Evolutionary conservation across 2,888 invertebrate species (phyloP).

Genomic region (Rotaria sp.): DNA sequence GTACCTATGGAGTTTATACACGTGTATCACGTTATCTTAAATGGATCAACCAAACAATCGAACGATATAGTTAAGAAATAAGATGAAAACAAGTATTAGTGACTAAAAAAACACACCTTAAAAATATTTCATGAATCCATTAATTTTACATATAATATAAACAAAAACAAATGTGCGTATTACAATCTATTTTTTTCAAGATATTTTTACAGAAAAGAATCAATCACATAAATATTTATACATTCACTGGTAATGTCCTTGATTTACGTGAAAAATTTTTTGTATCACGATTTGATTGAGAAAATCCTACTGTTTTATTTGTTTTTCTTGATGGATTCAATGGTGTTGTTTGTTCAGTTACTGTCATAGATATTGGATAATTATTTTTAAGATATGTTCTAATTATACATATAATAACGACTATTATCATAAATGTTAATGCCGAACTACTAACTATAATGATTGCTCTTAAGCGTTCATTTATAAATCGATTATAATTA

Average conservation of each 20-base stretch:
- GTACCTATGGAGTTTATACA: constrained; percentile 12
- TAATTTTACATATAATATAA: no score
- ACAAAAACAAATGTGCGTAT: no score
- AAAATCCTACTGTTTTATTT: neutral
- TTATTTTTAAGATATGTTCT: neutral
- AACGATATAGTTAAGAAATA: neutral
- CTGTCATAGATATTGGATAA: neutral
- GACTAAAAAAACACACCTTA: no score
- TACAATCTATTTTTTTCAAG: no score
- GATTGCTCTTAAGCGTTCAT: neutral
- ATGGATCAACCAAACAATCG: constrained; percentile 20
- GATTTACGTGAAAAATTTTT: neutral
- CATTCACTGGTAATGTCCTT: neutral
- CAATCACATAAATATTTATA: no score
- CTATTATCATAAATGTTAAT: neutral
- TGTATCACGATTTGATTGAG: neutral
- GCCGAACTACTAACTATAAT: neutral
- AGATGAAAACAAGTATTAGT: neutral
- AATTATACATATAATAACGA: neutral
- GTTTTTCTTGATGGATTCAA: neutral
- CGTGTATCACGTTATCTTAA: constrained; percentile 20
- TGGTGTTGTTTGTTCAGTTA: neutral
- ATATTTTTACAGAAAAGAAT: no score
- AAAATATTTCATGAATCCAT: no score
- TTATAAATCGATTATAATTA: neutral